Evolutionary conservation across 2,888 invertebrate species (phyloP).

Genomic region (Leucoma salicis): DNA sequence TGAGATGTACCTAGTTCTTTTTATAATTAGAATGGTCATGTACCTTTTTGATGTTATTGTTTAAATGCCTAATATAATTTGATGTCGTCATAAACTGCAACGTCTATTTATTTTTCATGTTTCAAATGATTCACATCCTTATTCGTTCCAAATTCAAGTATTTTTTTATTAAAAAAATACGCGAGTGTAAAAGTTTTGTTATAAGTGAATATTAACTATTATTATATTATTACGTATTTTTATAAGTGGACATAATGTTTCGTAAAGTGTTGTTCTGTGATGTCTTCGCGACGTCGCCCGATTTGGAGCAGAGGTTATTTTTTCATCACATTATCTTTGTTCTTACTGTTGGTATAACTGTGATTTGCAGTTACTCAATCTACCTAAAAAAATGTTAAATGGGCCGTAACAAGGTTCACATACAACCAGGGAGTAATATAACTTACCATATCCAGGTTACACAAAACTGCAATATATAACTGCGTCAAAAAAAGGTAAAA

Average conservation of each 20-base stretch:
- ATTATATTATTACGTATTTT: not conserved
- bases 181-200: too few species aligned
- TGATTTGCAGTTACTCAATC: too few species aligned
- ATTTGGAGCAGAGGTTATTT: conserved; percentile 42
- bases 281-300: conserved; percentile 37
- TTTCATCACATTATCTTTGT: too few species aligned
- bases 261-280: conserved; percentile 56
- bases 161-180: too few species aligned
- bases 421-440: too few species aligned
- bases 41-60: not conserved
- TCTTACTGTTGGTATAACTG: too few species aligned
- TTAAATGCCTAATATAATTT: not conserved
- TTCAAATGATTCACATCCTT: not conserved
- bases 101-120: not conserved
- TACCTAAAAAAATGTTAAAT: too few species aligned
- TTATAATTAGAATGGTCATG: not conserved
- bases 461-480: too few species aligned
- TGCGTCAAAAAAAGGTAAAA: too few species aligned
- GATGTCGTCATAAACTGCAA: not conserved
- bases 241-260: conserved; percentile 34
- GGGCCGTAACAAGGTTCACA: too few species aligned
- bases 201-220: not conserved
- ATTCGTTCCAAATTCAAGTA: too few species aligned
- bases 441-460: too few species aligned
- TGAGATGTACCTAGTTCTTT: not conserved